phyloP scores from a whole-genome alignment of 2,113 vertebrate genomes.

The Oenanthe melanoleuca region DNA sequence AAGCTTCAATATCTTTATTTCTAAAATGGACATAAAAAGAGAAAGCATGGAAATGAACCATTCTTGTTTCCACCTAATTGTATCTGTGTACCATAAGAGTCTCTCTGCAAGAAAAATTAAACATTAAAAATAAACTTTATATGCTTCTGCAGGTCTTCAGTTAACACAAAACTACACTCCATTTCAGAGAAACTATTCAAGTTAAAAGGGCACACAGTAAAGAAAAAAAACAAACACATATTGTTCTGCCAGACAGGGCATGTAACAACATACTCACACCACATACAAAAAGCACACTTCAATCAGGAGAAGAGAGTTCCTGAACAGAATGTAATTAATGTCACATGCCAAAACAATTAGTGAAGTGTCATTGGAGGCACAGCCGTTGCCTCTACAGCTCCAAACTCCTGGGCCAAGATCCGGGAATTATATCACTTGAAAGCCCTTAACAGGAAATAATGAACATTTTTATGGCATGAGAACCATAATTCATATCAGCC shows the following conservation, averaged over 20 bases:
- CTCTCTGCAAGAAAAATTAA: not conserved
- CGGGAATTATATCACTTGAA: conserved; percentile 39
- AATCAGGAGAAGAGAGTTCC: not conserved
- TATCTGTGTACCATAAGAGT: not conserved
- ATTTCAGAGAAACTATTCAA: not conserved
- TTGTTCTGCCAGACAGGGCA: not conserved
- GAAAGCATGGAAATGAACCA: not conserved
- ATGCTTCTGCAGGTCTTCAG: not conserved
- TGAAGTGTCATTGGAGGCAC: conserved; percentile 33
- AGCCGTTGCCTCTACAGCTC: not conserved
- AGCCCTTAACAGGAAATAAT: conserved; percentile 49
- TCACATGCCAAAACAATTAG: conserved; percentile 51
- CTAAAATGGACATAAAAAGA: not conserved
- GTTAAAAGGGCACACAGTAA: not conserved
- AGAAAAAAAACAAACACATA: not conserved
- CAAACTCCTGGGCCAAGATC: conserved; percentile 46
- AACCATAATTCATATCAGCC: not conserved
- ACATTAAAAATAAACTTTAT: not conserved
- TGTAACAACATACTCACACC: not conserved
- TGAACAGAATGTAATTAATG: conserved; percentile 28
- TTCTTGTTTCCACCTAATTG: not conserved
- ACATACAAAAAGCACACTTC: not conserved
- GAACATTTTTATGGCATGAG: conserved; percentile 6
- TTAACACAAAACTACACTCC: not conserved
- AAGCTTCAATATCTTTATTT: not conserved